Percentiles rank a stretch among this genome's conserved stretches.
These are phyloP conservation scores for Porites divaricata DNA, from an alignment of 92 coral and sea anemone species.

Conservation along the genomic window DNA sequence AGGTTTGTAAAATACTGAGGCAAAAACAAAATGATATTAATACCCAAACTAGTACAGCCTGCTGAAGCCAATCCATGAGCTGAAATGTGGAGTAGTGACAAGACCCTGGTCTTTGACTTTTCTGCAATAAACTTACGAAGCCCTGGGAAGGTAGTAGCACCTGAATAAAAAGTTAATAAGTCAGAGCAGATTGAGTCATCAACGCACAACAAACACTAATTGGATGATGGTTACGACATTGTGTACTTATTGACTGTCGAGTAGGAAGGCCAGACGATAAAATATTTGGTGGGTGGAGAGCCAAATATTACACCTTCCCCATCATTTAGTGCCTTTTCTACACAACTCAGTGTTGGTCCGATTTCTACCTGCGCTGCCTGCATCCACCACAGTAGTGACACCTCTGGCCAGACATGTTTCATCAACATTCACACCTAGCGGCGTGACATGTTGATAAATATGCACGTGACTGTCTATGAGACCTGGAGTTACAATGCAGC, in stretches of 20 bases:
- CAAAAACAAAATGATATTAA: background rate
- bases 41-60: slow-evolving; percentile 86
- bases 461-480: slow-evolving; percentile 89
- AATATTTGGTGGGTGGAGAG: no score
- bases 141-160: slow-evolving; percentile 83
- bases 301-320: no score
- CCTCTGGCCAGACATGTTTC: slow-evolving; percentile 82
- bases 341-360: no score
- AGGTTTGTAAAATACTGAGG: no score
- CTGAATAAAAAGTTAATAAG: slow-evolving; percentile 32
- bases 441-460: slow-evolving; percentile 82
- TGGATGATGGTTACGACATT: no score
- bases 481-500: slow-evolving; percentile 82
- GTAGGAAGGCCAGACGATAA: no score
- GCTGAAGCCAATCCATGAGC: slow-evolving; percentile 92
- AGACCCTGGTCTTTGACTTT: slow-evolving; percentile 74
- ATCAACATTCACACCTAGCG: slow-evolving; percentile 76
- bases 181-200: no score
- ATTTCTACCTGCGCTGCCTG: slow-evolving; percentile 87
- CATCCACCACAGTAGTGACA: slow-evolving; percentile 93
- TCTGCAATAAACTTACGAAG: slow-evolving; percentile 86
- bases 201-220: no score
- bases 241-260: no score
- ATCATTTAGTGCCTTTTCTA: no score
- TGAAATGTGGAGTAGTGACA: slow-evolving; percentile 83